These are phyloP conservation scores for Scelioninae gen. 2 DNA, from an alignment of 2,888 invertebrate species.

Conservation along the genomic window DNA sequence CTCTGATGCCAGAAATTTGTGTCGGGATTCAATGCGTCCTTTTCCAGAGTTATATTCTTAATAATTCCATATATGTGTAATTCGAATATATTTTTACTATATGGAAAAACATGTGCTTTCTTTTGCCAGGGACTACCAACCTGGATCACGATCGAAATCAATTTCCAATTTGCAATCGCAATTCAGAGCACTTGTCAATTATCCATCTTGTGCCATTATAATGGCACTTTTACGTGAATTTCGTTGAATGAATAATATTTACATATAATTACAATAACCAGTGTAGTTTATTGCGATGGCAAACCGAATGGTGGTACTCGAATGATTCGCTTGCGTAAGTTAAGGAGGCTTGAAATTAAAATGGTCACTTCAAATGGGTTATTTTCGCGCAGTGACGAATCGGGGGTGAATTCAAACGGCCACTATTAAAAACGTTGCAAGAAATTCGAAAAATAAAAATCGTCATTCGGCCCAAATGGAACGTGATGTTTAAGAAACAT, in stretches of 20 bases:
- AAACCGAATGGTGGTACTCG: neutral
- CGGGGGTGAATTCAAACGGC: conserved; percentile 9
- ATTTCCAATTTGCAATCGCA: conserved; percentile 17
- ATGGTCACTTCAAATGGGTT: neutral
- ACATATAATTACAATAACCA: neutral
- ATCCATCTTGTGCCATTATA: too few relatives aligned
- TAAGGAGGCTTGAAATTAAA: neutral
- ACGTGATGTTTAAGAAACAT: too few relatives aligned
- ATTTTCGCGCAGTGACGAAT: conserved; percentile 3
- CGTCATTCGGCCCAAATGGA: too few relatives aligned
- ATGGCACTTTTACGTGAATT: neutral
- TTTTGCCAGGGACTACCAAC: too few relatives aligned
- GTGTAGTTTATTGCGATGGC: conserved; percentile 2
- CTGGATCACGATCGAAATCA: conserved; percentile 7
- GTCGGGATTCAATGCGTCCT: too few relatives aligned
- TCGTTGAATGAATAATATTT: neutral
- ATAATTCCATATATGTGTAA: too few relatives aligned
- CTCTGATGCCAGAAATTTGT: too few relatives aligned
- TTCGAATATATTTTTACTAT: too few relatives aligned
- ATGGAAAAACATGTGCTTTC: too few relatives aligned
- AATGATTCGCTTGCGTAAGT: neutral
- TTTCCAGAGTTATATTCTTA: too few relatives aligned
- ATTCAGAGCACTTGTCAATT: conserved; percentile 18
- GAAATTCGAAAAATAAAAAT: too few relatives aligned
- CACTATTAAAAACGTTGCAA: too few relatives aligned